Percentiles rank a stretch among this genome's conserved stretches.
Conservation (phyloP, 2,888 invertebrate species). For the Crepidodera aurea region DNA sequence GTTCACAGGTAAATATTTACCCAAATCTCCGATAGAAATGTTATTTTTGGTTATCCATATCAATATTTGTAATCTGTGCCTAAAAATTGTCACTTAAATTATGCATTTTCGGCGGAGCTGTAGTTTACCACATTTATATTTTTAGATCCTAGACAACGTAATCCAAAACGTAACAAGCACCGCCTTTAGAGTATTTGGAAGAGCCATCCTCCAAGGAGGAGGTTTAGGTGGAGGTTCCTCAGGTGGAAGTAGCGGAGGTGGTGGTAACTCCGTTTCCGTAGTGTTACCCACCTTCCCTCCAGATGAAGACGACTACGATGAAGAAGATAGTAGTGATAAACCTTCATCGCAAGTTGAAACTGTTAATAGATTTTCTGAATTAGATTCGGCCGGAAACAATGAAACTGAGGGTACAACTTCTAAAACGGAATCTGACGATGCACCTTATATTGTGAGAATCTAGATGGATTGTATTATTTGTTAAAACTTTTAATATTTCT, state of each 20-base stretch:
- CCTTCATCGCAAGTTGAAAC: neutral
- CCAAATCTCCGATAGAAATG: too few species aligned
- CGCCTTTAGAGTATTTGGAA: conserved; percentile 79
- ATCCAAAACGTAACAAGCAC: conserved; percentile 77
- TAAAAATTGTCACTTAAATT: too few species aligned
- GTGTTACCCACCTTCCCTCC: conserved; percentile 73
- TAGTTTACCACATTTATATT: conserved; percentile 18
- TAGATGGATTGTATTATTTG: conserved; percentile 9
- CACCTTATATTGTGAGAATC: conserved; percentile 27
- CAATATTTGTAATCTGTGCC: too few species aligned
- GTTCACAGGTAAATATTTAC: conserved; percentile 59
- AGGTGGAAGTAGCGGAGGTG: conserved; percentile 62
- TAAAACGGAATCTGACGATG: neutral
- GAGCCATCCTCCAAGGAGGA: conserved; percentile 70
- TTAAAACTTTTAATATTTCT: too few species aligned
- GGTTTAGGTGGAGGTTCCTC: conserved; percentile 65
- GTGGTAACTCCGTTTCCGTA: conserved; percentile 67
- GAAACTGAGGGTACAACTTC: neutral
- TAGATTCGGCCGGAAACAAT: neutral
- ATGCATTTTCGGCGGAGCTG: too few species aligned
- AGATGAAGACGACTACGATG: conserved; percentile 71
- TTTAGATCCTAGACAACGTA: conserved; percentile 78
- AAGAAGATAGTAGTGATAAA: conserved; percentile 56
- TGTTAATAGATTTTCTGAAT: neutral
- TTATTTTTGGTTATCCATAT: conserved; percentile 6